A percentile compares a stretch with the other conserved stretches of the same genome.
These are phyloP conservation scores for Falco novaeseelandiae DNA, from an alignment of 2,797 vertebrate species.

Conservation along the genomic window DNA sequence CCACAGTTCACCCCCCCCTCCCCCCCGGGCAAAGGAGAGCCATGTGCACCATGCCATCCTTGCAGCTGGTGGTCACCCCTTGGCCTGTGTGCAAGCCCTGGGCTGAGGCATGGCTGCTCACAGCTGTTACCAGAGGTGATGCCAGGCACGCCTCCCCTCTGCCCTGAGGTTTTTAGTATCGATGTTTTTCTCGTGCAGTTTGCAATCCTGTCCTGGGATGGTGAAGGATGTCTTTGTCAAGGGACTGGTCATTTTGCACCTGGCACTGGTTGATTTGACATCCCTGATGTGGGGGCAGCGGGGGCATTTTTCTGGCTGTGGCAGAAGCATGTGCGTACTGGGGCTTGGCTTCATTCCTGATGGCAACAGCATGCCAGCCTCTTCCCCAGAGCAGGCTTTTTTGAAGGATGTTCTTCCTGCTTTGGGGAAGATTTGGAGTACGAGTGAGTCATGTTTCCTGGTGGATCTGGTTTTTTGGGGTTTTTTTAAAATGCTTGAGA, in stretches of 20 bases:
- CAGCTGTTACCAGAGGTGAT: not conserved
- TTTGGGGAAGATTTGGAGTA: not conserved
- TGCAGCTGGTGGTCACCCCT: too few species aligned
- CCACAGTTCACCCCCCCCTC: not conserved
- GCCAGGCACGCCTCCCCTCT: not conserved
- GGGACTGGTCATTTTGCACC: not conserved
- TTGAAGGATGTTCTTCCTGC: not conserved
- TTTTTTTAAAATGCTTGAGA: not conserved
- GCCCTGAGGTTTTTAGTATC: not conserved
- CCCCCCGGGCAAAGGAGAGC: too few species aligned
- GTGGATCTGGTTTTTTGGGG: not conserved
- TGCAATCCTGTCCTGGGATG: not conserved
- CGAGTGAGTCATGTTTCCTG: not conserved
- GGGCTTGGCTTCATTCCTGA: not conserved
- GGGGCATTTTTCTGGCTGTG: not conserved
- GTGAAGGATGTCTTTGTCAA: not conserved
- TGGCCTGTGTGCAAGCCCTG: not conserved
- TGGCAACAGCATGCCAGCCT: not conserved
- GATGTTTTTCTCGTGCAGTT: not conserved
- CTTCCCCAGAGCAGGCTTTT: not conserved
- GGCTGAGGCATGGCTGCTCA: rapidly evolving
- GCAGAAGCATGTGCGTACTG: not conserved
- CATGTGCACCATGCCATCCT: rapidly evolving
- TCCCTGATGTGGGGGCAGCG: not conserved
- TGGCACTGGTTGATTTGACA: not conserved